These are phyloP conservation scores for Athetis lepigone DNA, from an alignment of 2,888 invertebrate genomes.

Conservation along the genomic window DNA sequence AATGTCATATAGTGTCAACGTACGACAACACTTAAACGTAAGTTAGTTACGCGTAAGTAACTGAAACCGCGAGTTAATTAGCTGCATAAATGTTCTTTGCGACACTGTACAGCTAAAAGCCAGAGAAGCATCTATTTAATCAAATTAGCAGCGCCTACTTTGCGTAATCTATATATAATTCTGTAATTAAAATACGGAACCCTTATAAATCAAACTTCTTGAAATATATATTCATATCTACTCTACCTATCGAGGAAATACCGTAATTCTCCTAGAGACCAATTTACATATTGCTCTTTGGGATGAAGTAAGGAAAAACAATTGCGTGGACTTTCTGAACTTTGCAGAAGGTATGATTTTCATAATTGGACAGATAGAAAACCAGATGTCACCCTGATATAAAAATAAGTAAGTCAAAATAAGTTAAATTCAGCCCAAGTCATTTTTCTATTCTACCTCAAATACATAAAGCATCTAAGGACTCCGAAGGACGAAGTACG, in stretches of 20 bases:
- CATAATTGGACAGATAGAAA: slow-evolving; percentile 40
- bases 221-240: slow-evolving; percentile 55
- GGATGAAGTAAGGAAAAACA: slow-evolving; percentile 66
- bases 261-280: slow-evolving; percentile 60
- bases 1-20: slow-evolving; percentile 7
- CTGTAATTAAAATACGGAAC: slow-evolving; percentile 52
- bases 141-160: slow-evolving; percentile 38
- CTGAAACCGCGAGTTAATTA: slow-evolving; percentile 28
- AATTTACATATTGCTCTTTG: slow-evolving; percentile 71
- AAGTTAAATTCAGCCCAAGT: slow-evolving; percentile 18
- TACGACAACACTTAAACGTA: slow-evolving; percentile 1
- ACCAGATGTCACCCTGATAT: slow-evolving; percentile 29
- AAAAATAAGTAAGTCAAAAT: slow-evolving; percentile 17
- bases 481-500: slow-evolving; percentile 45
- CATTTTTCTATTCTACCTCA: slow-evolving; percentile 51
- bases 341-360: slow-evolving; percentile 51
- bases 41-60: slow-evolving; percentile 38
- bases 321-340: slow-evolving; percentile 52
- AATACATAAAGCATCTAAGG: slow-evolving; percentile 47
- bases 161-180: slow-evolving; percentile 52
- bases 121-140: slow-evolving; percentile 31
- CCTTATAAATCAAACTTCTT: slow-evolving; percentile 59
- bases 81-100: slow-evolving; percentile 1
- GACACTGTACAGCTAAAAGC: slow-evolving; percentile 35
- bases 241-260: slow-evolving; percentile 48